Percentiles rank a stretch among this genome's conserved stretches.
Conservation (phyloP, 2,888 invertebrate species). For the Tortrix viridana region DNA sequence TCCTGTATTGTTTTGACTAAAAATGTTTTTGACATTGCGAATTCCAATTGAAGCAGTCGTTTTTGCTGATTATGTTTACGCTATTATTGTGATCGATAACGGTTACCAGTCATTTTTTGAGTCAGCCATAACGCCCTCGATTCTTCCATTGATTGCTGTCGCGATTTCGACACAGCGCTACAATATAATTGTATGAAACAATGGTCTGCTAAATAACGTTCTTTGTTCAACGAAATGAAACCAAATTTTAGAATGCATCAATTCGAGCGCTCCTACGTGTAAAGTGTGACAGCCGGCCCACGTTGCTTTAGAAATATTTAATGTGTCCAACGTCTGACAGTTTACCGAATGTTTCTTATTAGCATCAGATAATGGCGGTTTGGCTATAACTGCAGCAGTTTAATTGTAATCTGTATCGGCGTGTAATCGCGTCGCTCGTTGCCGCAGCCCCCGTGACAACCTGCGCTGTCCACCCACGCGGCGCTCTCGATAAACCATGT, state of each 20-base stretch:
- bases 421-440: constrained; percentile 56
- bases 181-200: constrained; percentile 60
- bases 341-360: constrained; percentile 56
- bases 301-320: constrained; percentile 47
- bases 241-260: constrained; percentile 58
- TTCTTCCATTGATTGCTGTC: constrained; percentile 43
- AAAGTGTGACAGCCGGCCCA: constrained; percentile 49
- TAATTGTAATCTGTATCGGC: constrained; percentile 53
- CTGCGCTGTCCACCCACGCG: constrained; percentile 65
- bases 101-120: constrained; percentile 11
- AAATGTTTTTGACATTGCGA: too few species aligned
- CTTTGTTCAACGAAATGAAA: constrained; percentile 60
- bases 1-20: too few species aligned
- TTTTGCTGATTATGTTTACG: neutral
- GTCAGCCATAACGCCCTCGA: constrained; percentile 40
- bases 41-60: neutral
- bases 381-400: constrained; percentile 46
- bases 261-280: constrained; percentile 65
- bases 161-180: constrained; percentile 47
- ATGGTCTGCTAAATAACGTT: constrained; percentile 58
- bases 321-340: constrained; percentile 56
- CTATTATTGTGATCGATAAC: constrained; percentile 8
- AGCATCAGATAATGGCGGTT: constrained; percentile 49
- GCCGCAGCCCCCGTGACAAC: constrained; percentile 56
- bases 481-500: constrained; percentile 48